Evolutionary conservation across 2,113 vertebrate genomes (phyloP), one percentile per base, ranked within the genome.

Genomic region (Chloroceryle aenea): DNA sequence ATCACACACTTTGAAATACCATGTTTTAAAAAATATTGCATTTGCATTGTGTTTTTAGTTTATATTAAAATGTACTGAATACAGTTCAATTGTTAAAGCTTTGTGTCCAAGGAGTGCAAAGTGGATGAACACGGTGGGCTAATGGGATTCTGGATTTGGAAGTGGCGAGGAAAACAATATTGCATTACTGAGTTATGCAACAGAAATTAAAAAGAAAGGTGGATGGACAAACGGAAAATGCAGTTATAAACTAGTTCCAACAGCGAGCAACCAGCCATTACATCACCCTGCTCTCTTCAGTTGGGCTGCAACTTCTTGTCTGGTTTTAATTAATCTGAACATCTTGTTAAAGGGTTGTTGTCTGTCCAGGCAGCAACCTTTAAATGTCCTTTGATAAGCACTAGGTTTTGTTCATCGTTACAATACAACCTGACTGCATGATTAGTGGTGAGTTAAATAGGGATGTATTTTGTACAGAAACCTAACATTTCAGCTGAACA

Each of bases 211-310:
- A 95, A 95, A 82, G 77, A 84, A 50, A 96, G 78, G 94, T 80
- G 89, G 96, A 96, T 96, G 95, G 95, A 95, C 87, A 88, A 97
- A 96, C 92, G 85, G 89, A 96, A 97, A 93, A 97, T 93, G 95
- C 71, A 62, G 63, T 97, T 87, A 86, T 91, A 86, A 97, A 98
- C 97, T 97, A 98, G 96, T 98, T 98, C 98, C 98, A 98, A 98
- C 98, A 97, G 96, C 80, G 93, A 79, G 94, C 78, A 86, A 87
- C 87, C 92, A 95, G 94, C 90, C 87, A 48, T 62, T 77, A 42
- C 68, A 71, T 83, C 63, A 22, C 80, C 73, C 80, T 58, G 83
- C 64, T 75, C 75, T 61, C 85, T 67, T 40, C 2, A 3, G 11
- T 68, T 79, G 42, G 79, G 64, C 75, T 89, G 76, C 38, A 29